Base-by-base conservation (phyloP, 1,140 invertebrate species). In the Listronotus bonariensis region DNA sequence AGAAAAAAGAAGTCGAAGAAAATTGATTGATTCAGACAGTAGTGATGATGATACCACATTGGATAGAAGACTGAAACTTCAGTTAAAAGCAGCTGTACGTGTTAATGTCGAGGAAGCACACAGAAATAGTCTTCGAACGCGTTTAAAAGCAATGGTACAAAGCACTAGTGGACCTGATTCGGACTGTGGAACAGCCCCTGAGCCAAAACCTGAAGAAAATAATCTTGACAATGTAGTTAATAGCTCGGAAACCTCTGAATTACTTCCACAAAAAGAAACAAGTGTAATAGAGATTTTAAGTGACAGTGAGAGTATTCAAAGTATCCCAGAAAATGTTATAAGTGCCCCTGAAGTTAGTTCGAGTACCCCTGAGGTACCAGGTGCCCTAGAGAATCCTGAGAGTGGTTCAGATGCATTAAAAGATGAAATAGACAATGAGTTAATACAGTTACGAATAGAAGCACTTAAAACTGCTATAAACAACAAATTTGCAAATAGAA, bases 391-490 rank as follows among this genome's bases (percentile, higher is more conserved):
- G 34, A 36, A 36, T 8, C 8, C 11, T 12, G 10, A 26, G 18
- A 48, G 45, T 48, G 45, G 15, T 1, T 26, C 42, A 12, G 17
- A 48, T 56, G 34, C 65, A 14, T 34, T 20, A 60, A 58, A 54
- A 51, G 38, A 69, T 41, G 55, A 46, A 15, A 34, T 43, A 3
- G 76, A 78, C 60, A 63, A 51, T 63, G 76, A 79, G 61, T 63
- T 79, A 36, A 70, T 71, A 10, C 66, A 77, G 15, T 69, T 79
- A 52, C 45, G 77, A 45, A 45, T 77, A 17, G 76, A 74, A 53
- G 77, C 77, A 10, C 64, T 79, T 41, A 71, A 74, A 61, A 77
- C 77, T 6, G 75, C 76, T 8, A 61, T 79, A 36, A 48, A 76
- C 4, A 76, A 77, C 65, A 79, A 79, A 60, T 72, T 67, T 62